Base-by-base conservation (phyloP, 2,888 invertebrate species). In the Ophion ventricosus region DNA sequence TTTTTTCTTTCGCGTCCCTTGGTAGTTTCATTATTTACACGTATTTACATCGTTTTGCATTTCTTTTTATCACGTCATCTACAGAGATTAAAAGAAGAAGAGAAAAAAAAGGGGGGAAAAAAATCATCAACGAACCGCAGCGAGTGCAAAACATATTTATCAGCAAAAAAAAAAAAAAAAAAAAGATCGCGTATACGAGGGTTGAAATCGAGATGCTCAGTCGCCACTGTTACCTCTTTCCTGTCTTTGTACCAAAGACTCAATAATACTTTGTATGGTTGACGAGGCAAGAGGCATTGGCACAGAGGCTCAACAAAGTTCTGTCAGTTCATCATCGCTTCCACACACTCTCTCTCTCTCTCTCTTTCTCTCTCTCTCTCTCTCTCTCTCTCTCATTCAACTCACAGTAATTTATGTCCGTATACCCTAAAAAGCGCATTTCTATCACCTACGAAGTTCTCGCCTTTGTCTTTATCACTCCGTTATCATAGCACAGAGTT, bases 11-110 rank as follows among this genome's bases (percentile, higher is more conserved):
- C 72, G 57, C 64, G 43, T 54, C 66, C 73, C 80, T 43, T 26
- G 67, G 59, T 80, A 76, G 73, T 89, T 86, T 88, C 85, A 88
- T 85, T 92, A 92, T 92, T 91, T 92, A 92, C 92, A 92, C 84
- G 82, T 92, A 92, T 92, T 79, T 92, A 92, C 92, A 92, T 89
- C 91, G 88, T 25, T 54, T 61, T 67, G 56, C 40, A 49, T 35
- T 70, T 63, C 35, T 29, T 70, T 49, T 82, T 20, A 64, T 84
- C 80, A 86, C 86, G 86, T 89, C 82, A 85, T 81, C 87, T 77
- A 86, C 90, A 90, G 88, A 20, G 74, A 74, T 88, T 90, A 29
- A 70, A 29, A 43, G 54, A 54, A 3, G 23, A 63, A 29, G 35
- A 11, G 25, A 26, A 70, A 23, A 23, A 63, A 29, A 89, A 88